Conservation (phyloP, 2,113 vertebrate species). For the Crypturellus undulatus region DNA sequence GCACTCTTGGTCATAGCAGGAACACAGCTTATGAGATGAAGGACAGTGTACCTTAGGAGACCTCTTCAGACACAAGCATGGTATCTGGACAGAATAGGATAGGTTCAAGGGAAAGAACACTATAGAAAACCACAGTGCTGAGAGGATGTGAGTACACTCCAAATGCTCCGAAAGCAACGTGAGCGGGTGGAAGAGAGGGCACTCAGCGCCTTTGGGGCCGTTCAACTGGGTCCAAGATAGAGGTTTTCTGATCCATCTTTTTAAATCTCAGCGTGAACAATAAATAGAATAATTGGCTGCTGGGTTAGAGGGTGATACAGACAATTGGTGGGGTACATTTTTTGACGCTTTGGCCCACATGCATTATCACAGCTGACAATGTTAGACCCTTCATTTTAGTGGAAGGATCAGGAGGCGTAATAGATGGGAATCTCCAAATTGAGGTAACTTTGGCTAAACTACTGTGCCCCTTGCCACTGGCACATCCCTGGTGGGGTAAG, state of each 20-base stretch:
- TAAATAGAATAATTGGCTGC: background rate
- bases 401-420: background rate
- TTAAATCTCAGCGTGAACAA: background rate
- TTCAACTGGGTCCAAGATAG: rapidly evolving
- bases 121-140: background rate
- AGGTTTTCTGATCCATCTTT: background rate
- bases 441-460: background rate
- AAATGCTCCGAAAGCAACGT: rapidly evolving
- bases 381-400: background rate
- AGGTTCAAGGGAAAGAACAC: background rate
- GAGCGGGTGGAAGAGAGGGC: background rate
- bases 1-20: background rate
- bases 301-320: background rate
- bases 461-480: background rate
- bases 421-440: background rate
- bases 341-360: rapidly evolving
- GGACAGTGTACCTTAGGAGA: background rate
- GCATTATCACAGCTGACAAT: background rate
- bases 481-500: background rate
- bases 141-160: background rate
- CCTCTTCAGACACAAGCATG: background rate
- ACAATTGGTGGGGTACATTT: background rate
- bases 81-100: background rate
- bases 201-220: background rate
- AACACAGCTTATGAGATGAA: background rate